phyloP scores from a whole-genome alignment of 2,113 vertebrate species.

The Zosterops pallidus region DNA sequence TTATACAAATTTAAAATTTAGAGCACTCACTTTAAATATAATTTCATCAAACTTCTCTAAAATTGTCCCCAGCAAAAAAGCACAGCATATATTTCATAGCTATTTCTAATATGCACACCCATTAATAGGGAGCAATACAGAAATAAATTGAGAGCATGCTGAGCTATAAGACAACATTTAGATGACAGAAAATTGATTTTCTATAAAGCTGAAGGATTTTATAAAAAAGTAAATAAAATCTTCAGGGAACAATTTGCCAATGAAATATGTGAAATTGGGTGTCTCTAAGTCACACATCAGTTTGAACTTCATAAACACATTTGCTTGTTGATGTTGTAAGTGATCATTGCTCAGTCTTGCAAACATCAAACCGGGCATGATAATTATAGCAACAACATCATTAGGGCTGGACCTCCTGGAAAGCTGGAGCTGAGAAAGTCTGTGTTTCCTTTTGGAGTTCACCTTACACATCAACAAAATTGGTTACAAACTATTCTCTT shows the following conservation, averaged over 20 bases:
- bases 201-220: conserved; percentile 47
- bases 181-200: conserved; percentile 70
- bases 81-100: background rate
- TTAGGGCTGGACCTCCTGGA: background rate
- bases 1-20: conserved; percentile 9
- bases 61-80: background rate
- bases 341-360: conserved; percentile 37
- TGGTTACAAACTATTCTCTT: background rate
- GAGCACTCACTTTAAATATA: background rate
- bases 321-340: conserved; percentile 34
- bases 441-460: background rate
- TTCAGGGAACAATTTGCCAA: conserved; percentile 55
- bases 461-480: background rate
- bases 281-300: conserved; percentile 45
- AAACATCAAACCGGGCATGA: conserved; percentile 17
- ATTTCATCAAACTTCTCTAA: conserved; percentile 24
- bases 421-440: background rate
- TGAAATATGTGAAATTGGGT: conserved; percentile 52
- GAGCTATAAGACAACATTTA: conserved; percentile 54
- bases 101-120: conserved; percentile 20
- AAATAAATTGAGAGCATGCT: conserved; percentile 54
- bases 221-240: conserved; percentile 55
- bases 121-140: conserved; percentile 34
- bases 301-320: conserved; percentile 57
- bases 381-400: conserved; percentile 6